Base-by-base conservation (phyloP, 2,888 invertebrate species). In the Trichopoda pennipes region DNA sequence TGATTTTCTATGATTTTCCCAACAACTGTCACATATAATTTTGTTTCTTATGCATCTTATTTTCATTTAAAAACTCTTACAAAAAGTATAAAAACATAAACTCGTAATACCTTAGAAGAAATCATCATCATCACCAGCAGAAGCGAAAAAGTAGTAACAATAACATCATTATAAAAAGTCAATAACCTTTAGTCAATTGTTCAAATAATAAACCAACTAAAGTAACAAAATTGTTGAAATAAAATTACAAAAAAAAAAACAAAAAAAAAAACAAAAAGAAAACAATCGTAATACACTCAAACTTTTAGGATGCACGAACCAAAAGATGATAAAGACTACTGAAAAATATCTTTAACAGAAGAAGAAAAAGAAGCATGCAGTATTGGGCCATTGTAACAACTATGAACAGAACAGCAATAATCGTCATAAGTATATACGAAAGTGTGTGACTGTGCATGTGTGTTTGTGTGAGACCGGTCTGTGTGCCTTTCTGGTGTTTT, bases 141-240 rank as follows among this genome's bases (percentile, higher is more conserved):
- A n/a, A 68, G 58, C 66, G 61, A 32, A 73, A 19, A 47, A 55
- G 44, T 70, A 60, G 70, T 66, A 82, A 82, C 75, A 82, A 82
- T 79, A 82, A 79, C 82, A 82, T 82, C 79, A 75, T 82, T 82
- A 82, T 55, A 75, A 35, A 70, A 79, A 82, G 82, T 75, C 82
- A 82, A 82, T 79, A 79, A 82, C 82, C 82, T 78, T 61, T 70
- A 60, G 72, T 51, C 66, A 68, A 72, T 78, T 74, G 76, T 72
- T 74, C 63, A 60, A 66, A 55, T 79, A 66, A 75, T 72, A 64
- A 78, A 74, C 35, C 51, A 73, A 72, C 63, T 44, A 55, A 72
- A 60, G 35, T 66, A 44, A 47, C 42, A 58, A 32, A 78, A 58
- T 21, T 69, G 16, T 53, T 53, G 12, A 28, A 28, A n/a, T n/a